Evolutionary conservation across 2,888 invertebrate genomes (phyloP), one percentile per base, ranked within the genome.

Genomic region (Nebria brevicollis): DNA sequence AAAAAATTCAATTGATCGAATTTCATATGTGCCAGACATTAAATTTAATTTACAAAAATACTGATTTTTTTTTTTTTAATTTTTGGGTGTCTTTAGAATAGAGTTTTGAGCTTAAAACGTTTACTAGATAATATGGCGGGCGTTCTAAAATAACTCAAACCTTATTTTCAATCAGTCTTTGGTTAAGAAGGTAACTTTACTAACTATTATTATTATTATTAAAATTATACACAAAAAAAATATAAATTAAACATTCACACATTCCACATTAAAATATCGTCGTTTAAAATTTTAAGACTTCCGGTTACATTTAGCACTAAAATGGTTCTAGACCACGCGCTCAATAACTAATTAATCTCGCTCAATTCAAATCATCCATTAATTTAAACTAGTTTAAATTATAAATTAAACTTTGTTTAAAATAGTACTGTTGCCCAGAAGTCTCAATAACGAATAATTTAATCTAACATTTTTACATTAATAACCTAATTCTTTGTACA

Each of bases 171-270:
- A 68, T 78, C 78, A 78, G 78, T 78, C 78, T 78, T 78, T 78
- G 78, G 78, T 78, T 78, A 73, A 20, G 10, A 78, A 72, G 78
- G 78, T 78, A 78, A 78, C 78, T 77, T 72, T 41, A 65, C 77
- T 77, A 54, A 54, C 13, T 11, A 54, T 54, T 54, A 11, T n/a
- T n/a, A n/a, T 11, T 11, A 11, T 11, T 11, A 54, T 13, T 11
- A 11, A 11, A 54, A 54, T 54, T 54, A 54, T 54, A 54, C 54
- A 54, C 54, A 54, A 54, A 54, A 54, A 54, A 7, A 54, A 54
- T 54, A 11, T 54, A 54, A 54, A 54, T 54, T 11, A 54, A 54
- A 54, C 54, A 54, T 54, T 54, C 13, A 54, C 13, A 54, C 54
- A 54, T 43, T 43, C 10, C 43, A 10, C 43, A 43, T 43, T 43